Evolutionary conservation across 2,797 vertebrate genomes (phyloP), one percentile per base, ranked within the genome.

Genomic region (Botia almorhae): DNA sequence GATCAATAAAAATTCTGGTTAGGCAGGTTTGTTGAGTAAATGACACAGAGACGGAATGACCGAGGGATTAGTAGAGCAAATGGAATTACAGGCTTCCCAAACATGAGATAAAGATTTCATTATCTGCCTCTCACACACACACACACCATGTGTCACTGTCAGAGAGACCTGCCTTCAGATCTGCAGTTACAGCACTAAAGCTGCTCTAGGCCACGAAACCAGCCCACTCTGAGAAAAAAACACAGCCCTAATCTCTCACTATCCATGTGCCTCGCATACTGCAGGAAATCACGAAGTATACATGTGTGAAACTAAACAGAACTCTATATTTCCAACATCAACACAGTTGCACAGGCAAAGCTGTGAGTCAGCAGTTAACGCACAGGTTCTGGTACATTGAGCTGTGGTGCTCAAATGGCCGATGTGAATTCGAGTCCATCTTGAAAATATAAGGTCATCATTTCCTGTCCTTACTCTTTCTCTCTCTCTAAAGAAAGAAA

Each of bases 41-140:
- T 84, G 84, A 83, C 69, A 60, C 72, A 43, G 56, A 83, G 78
- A 86, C 68, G 80, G 78, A 85, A 80, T 76, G 53, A 82, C 70
- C 75, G 39, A 79, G 72, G 84, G 85, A 88, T 88, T 88, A 84
- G 81, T 53, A 76, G 71, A 87, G 87, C 80, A 87, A 87, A 87
- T 85, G 85, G 82, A 86, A 88, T 87, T 86, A 86, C 78, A 82
- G 82, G 80, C 80, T 64, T 70, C 83, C 81, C 81, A 81, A 87
- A 85, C 82, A 81, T 72, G 80, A 84, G 88, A 87, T 84, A 85
- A 87, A 85, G 81, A 89, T 90, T 87, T 87, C 81, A 87, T 87
- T 86, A 88, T 89, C 86, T 84, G 69, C 14, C 56, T 84, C 53
- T 72, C 26, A 63, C 82, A 82, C 82, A 64, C 71, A 6, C 72